Evolutionary conservation across 1,140 invertebrate species (phyloP), one percentile per base, ranked within the genome.

Genomic region (Temnothorax longispinosus): DNA sequence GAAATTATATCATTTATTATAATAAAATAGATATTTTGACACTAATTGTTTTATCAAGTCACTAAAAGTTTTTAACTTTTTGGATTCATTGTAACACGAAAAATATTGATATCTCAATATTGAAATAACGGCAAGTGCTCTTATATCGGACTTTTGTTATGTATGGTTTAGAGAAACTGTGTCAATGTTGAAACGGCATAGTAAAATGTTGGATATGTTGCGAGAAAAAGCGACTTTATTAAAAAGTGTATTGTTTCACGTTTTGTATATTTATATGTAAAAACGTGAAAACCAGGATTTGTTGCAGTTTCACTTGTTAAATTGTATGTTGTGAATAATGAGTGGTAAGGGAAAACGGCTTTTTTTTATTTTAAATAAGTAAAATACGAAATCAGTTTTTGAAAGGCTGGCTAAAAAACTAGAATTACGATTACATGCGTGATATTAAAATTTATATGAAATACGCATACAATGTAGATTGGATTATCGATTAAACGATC

Each of bases 401-500:
- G 3, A 71, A 82, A 58, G 44, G 15, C 27, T 3, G 50, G 3
- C 8, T 54, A 27, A 15, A 72, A 58, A 82, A 35, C 0, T 13
- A 69, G 35, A 81, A 82, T 47, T 71, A 72, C 38, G 21, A 13
- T 81, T 52, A 65, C 18, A 65, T 6, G 60, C 7, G 41, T 64
- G 27, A 0, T 35, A 71, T 52, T 7, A 35, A 47, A 35, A 10
- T 56, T 80, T 32, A 44, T 32, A 44, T 72, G 21, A 3, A 71
- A 81, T 13, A 41, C 35, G 27, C 18, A 44, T 35, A 62, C 47
- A 52, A 54, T n/a, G 47, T 54, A 78, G 58, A 77, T 64, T 62
- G 75, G 58, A 78, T 64, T 78, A 78, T 64, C 58, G 21, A 67
- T 80, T 80, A 80, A 80, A 52, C 18, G 27, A 78, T 78, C 44